These are phyloP conservation scores for Gisinianus flammeolus DNA, from an alignment of 2,888 invertebrate genomes.

Conservation along the genomic window DNA sequence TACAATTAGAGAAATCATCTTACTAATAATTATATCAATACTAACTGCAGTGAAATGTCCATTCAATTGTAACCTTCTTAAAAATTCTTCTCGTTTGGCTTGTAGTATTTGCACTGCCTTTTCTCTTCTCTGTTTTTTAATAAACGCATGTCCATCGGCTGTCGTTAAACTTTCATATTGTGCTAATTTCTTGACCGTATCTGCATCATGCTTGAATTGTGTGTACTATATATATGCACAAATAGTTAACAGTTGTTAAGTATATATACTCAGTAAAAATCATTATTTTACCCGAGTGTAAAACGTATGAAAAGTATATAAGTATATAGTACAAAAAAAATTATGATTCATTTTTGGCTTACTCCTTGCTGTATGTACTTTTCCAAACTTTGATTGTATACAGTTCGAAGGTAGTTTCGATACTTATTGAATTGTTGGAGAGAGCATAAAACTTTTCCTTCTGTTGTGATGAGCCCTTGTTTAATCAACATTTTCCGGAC, in stretches of 20 bases:
- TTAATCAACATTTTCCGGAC: conserved; percentile 37
- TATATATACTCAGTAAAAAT: no score
- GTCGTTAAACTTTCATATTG: neutral
- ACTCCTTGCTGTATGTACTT: conserved; percentile 34
- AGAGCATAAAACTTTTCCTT: conserved; percentile 47
- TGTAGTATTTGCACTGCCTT: neutral
- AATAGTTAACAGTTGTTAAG: no score
- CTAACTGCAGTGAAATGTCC: neutral
- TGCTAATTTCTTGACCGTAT: neutral
- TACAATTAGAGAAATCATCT: no score
- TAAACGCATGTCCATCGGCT: neutral
- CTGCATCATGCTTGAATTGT: neutral
- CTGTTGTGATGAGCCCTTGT: conserved; percentile 48
- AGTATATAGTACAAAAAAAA: no score
- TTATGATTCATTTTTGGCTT: no score
- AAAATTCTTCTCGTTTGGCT: conserved; percentile 2
- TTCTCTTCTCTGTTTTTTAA: neutral
- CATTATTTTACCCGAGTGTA: no score
- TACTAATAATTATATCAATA: no score
- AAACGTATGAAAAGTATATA: no score
- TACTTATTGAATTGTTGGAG: conserved; percentile 49
- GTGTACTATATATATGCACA: neutral
- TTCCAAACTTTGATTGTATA: conserved; percentile 43
- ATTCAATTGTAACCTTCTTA: neutral
- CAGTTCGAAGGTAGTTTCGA: conserved; percentile 43